phyloP scores from a whole-genome alignment of 2,888 invertebrate species.

The Aleiodes alternator region DNA sequence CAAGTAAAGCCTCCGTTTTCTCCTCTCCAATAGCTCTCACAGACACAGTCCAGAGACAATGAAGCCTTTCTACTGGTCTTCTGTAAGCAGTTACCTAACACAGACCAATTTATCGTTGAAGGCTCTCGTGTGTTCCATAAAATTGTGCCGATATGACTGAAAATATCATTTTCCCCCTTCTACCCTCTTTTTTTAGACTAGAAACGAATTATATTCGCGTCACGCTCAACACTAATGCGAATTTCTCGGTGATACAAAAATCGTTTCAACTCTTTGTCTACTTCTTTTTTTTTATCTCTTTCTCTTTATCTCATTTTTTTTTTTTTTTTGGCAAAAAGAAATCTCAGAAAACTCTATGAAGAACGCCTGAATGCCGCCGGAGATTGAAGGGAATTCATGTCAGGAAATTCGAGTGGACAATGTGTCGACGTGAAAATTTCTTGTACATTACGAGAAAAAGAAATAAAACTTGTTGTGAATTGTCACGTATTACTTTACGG shows the following conservation, averaged over 20 bases:
- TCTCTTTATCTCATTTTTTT: background rate
- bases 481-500: conserved; percentile 15
- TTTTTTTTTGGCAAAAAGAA: background rate
- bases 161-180: background rate
- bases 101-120: conserved; percentile 47
- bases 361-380: conserved; percentile 16
- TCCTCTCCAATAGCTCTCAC: conserved; percentile 19
- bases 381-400: conserved; percentile 41
- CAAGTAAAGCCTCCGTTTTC: too few relatives aligned
- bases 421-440: conserved; percentile 21
- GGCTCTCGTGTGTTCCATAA: conserved; percentile 39
- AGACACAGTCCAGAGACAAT: conserved; percentile 33
- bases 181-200: conserved; percentile 4
- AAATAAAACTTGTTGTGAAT: conserved; percentile 24
- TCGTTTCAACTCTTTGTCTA: conserved; percentile 40
- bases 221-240: conserved; percentile 54
- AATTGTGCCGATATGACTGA: conserved; percentile 47
- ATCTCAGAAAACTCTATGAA: conserved; percentile 48
- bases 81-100: conserved; percentile 20
- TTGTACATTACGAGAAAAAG: conserved; percentile 7
- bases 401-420: conserved; percentile 28
- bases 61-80: conserved; percentile 42
- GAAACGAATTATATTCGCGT: conserved; percentile 41
- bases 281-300: conserved; percentile 1
- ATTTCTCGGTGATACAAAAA: conserved; percentile 52